phyloP scores from a whole-genome alignment of 2,797 vertebrate species.

The Poecile montanus region DNA sequence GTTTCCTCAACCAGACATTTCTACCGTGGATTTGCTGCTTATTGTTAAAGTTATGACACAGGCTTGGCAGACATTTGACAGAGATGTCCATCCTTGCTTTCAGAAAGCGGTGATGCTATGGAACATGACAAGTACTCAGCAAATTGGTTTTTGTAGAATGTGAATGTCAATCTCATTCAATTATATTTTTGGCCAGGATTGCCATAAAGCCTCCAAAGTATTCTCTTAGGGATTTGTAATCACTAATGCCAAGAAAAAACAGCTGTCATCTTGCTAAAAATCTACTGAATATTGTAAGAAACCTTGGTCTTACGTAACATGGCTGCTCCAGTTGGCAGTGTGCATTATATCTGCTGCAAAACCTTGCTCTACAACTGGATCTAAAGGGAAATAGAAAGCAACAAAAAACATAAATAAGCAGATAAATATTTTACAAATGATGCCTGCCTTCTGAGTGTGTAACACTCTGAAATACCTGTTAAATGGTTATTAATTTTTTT shows the following conservation, averaged over 20 bases:
- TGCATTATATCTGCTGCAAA: not conserved
- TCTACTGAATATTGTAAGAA: not conserved
- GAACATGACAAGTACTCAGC: not conserved
- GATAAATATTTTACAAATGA: not conserved
- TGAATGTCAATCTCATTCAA: not conserved
- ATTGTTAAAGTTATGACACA: not conserved
- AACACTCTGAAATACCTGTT: not conserved
- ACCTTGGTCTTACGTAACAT: not conserved
- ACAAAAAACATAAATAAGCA: not conserved
- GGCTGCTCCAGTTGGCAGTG: not conserved
- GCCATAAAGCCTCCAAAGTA: not conserved
- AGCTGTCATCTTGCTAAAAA: constrained; percentile 19
- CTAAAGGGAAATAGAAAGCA: not conserved
- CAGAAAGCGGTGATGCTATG: not conserved
- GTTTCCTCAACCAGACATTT: not conserved
- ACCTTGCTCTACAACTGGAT: not conserved
- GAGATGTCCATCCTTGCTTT: not conserved
- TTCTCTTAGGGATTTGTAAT: not conserved
- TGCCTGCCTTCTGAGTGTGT: not conserved
- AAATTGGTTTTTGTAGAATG: not conserved
- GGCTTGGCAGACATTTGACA: not conserved
- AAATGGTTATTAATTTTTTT: not conserved
- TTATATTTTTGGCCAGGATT: constrained; percentile 8
- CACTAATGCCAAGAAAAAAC: constrained; percentile 8
- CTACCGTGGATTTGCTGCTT: not conserved